Evolutionary conservation across 2,888 invertebrate species (phyloP), one percentile per base, ranked within the genome.

Genomic region (Melanchra persicariae): DNA sequence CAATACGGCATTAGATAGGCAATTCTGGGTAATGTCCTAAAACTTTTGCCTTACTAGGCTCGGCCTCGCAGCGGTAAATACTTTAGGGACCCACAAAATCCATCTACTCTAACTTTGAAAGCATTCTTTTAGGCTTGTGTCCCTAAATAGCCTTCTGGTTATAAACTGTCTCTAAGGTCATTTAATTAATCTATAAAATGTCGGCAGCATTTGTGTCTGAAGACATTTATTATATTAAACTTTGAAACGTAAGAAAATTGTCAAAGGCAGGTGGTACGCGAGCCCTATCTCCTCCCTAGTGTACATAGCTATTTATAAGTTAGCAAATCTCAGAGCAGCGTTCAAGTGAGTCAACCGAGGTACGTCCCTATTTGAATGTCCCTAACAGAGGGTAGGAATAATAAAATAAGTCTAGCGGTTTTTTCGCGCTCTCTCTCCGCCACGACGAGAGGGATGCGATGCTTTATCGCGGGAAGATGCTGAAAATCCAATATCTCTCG

Each of bases 401-500:
- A 80, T 77, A 84, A 82, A 84, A 79, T 79, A 79, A 79, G 69
- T 69, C 71, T 70, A 72, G 77, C 77, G 80, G 82, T 84, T 79
- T 83, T 84, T 85, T 79, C 61, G 47, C 68, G 61, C 55, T 58
- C 76, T 65, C 65, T 63, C 59, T 61, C 59, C 51, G 52, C 71
- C 70, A 63, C 49, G 30, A 9, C 34, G 66, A 77, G 64, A 71
- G 74, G 70, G 74, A 66, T 59, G 69, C 64, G 65, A 63, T 79
- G 64, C 71, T 77, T 85, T 79, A 83, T 83, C 79, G 58, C 57
- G 71, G 60, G 66, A 60, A 79, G 81, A 81, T 76, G 81, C 81
- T 85, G 84, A 87, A 75, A 85, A 86, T 84, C 85, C 84, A 84
- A 88, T 88, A 87, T 90, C 89, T 88, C 90, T 17, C 47, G 90